phyloP scores from a whole-genome alignment of 2,113 vertebrate genomes.

The Ahaetulla prasina region DNA sequence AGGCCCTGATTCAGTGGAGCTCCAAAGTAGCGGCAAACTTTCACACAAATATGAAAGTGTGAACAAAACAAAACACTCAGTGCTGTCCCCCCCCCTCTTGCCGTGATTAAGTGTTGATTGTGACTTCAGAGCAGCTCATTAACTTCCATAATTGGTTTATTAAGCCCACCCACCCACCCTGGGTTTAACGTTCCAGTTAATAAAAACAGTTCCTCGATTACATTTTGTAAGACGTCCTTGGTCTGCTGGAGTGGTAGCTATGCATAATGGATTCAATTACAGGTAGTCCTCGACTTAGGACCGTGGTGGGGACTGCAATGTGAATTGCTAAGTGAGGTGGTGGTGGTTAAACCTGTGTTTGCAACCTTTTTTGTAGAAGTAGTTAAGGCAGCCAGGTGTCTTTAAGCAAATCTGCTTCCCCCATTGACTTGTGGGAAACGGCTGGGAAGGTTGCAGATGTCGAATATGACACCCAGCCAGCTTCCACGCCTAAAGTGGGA shows the following conservation, averaged over 20 bases:
- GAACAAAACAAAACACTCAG: neutral
- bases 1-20: neutral
- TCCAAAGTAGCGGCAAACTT: neutral
- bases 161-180: accelerated
- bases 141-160: neutral
- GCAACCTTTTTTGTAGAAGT: neutral
- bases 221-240: neutral
- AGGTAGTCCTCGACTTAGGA: neutral
- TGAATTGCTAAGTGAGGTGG: neutral
- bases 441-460: neutral
- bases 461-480: neutral
- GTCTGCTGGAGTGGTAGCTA: neutral
- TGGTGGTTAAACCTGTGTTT: neutral
- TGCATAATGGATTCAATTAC: neutral
- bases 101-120: neutral
- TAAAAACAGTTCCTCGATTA: neutral
- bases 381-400: too few relatives aligned
- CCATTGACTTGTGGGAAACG: too few relatives aligned
- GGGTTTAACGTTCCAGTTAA: neutral
- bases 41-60: neutral
- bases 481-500: neutral
- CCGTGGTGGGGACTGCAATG: neutral
- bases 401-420: too few relatives aligned
- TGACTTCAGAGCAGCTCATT: neutral
- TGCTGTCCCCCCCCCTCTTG: too few relatives aligned